These are phyloP conservation scores for Amyelois transitella DNA, from an alignment of 1,140 invertebrate species.

Conservation along the genomic window DNA sequence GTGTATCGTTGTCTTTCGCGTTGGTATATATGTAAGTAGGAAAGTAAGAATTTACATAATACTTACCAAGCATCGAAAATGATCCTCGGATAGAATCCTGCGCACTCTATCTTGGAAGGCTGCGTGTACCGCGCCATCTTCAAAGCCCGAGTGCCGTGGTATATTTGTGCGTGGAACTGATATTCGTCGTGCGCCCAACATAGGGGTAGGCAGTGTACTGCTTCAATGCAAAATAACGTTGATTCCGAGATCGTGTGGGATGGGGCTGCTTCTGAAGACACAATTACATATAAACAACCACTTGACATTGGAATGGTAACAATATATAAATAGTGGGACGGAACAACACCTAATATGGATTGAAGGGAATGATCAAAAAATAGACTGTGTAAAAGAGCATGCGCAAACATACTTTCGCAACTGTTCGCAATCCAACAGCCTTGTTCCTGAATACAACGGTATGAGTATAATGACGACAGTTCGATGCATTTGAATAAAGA, in stretches of 20 bases:
- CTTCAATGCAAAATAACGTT: conserved; percentile 87
- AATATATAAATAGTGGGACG: too few relatives aligned
- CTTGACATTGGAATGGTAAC: too few relatives aligned
- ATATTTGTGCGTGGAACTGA: conserved; percentile 87
- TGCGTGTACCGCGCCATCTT: conserved; percentile 81
- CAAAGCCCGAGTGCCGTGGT: conserved; percentile 88
- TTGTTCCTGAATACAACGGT: neutral
- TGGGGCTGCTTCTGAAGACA: conserved; percentile 76
- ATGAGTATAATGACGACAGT: neutral
- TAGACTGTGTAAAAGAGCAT: too few relatives aligned
- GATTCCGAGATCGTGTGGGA: conserved; percentile 85
- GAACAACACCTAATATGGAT: too few relatives aligned
- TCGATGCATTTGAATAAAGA: neutral
- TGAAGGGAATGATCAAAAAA: too few relatives aligned
- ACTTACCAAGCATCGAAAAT: conserved; percentile 89
- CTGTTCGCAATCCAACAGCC: neutral
- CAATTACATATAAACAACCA: conserved; percentile 8
- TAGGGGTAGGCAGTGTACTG: conserved; percentile 85
- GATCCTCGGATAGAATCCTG: conserved; percentile 84
- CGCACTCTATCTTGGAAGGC: conserved; percentile 77
- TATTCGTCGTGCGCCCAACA: conserved; percentile 91
- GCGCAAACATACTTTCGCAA: neutral
- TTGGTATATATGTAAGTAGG: too few relatives aligned
- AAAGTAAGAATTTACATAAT: neutral
- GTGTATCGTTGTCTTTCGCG: too few relatives aligned